A percentile compares a stretch with the other conserved stretches of the same genome.
phyloP scores from a whole-genome alignment of 2,888 invertebrate genomes.

The Ochropacha duplaris region DNA sequence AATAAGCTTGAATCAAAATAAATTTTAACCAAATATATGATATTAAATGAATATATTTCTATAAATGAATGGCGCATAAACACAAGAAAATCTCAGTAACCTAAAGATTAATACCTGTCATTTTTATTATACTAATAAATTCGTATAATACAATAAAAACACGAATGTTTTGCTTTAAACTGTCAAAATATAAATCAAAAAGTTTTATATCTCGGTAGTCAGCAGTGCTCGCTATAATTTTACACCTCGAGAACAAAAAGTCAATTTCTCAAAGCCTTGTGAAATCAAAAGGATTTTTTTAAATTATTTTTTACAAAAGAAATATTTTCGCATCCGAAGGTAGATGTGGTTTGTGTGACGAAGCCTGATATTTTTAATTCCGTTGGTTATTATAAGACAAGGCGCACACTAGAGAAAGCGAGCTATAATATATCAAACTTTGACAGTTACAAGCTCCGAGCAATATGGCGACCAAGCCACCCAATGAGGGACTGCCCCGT shows the following conservation, averaged over 20 bases:
- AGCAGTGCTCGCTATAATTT: slow-evolving; percentile 58
- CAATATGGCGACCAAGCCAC: slow-evolving; percentile 81
- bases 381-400: slow-evolving; percentile 72
- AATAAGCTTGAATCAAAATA: background rate
- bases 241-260: slow-evolving; percentile 69
- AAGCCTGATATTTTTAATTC: slow-evolving; percentile 57
- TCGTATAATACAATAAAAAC: slow-evolving; percentile 60
- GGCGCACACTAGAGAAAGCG: slow-evolving; percentile 75
- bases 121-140: slow-evolving; percentile 72
- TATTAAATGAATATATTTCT: background rate
- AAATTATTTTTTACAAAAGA: slow-evolving; percentile 16
- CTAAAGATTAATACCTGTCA: slow-evolving; percentile 50
- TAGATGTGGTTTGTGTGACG: slow-evolving; percentile 33
- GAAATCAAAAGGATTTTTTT: slow-evolving; percentile 45
- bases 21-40: background rate
- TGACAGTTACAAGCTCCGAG: slow-evolving; percentile 81
- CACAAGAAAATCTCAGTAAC: slow-evolving; percentile 26
- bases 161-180: slow-evolving; percentile 69
- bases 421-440: slow-evolving; percentile 78
- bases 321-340: slow-evolving; percentile 10
- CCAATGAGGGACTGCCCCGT: slow-evolving; percentile 79
- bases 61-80: slow-evolving; percentile 6
- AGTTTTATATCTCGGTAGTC: slow-evolving; percentile 51
- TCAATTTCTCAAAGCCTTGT: slow-evolving; percentile 61
- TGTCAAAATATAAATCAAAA: slow-evolving; percentile 75